Conservation (phyloP, 2,888 invertebrate genomes). For the Parnassius mnemosyne region DNA sequence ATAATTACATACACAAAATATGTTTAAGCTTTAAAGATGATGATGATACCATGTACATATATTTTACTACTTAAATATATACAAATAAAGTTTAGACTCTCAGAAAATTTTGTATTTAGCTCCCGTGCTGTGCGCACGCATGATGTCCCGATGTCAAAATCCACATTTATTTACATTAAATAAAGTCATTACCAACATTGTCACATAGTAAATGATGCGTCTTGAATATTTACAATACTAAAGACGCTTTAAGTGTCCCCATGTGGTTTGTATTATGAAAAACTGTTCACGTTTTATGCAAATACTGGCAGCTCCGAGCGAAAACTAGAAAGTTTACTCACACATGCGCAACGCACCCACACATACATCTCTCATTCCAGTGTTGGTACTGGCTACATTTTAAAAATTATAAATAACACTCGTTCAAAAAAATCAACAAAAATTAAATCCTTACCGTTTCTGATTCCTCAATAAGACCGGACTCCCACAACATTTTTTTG, state of each 20-base stretch:
- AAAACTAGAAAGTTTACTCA: conserved; percentile 79
- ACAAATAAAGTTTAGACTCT: too few relatives aligned
- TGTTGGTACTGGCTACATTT: conserved; percentile 20
- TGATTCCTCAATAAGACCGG: conserved; percentile 66
- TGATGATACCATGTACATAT: too few relatives aligned
- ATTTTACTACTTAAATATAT: too few relatives aligned
- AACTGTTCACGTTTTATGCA: conserved; percentile 79
- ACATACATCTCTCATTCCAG: conserved; percentile 30
- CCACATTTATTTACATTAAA: conserved; percentile 60
- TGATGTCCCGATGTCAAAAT: conserved; percentile 46
- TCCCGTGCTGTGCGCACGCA: conserved; percentile 29
- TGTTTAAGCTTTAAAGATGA: too few relatives aligned
- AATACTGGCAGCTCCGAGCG: conserved; percentile 72
- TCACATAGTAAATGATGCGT: conserved; percentile 53
- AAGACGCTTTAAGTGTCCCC: conserved; percentile 63
- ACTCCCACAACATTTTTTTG: conserved; percentile 74
- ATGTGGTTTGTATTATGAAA: conserved; percentile 77
- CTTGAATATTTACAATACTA: conserved; percentile 69
- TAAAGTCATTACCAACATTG: conserved; percentile 61
- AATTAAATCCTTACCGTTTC: conserved; percentile 66
- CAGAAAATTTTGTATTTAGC: conserved; percentile 30
- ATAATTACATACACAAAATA: too few relatives aligned
- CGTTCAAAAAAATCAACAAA: conserved; percentile 16
- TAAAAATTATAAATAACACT: conserved; percentile 14
- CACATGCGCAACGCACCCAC: conserved; percentile 48